These are phyloP conservation scores for Macaca fascicularis DNA, from an alignment of 2,113 vertebrate genomes.

Conservation along the genomic window T2T-MFA8v1.1 NC_088384.1:12034001-12034500, in stretches of 20 bases:
- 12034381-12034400: neutral
- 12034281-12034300: neutral
- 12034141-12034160: neutral
- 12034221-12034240: neutral
- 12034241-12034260: neutral
- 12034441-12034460: neutral
- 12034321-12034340: neutral
- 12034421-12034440: neutral
- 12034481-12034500: neutral
- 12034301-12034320: neutral
- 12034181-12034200: neutral
- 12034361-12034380: neutral
- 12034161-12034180: neutral
- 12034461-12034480: neutral
- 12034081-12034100: neutral
- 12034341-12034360: neutral
- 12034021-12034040: neutral
- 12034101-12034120: neutral
- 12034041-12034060: neutral
- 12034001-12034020: neutral
- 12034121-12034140: neutral
- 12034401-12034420: neutral
- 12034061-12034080: neutral
- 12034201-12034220: neutral
- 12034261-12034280: no score